Base-by-base conservation (phyloP, 2,113 vertebrate species). In the Oryzias woworae region DNA sequence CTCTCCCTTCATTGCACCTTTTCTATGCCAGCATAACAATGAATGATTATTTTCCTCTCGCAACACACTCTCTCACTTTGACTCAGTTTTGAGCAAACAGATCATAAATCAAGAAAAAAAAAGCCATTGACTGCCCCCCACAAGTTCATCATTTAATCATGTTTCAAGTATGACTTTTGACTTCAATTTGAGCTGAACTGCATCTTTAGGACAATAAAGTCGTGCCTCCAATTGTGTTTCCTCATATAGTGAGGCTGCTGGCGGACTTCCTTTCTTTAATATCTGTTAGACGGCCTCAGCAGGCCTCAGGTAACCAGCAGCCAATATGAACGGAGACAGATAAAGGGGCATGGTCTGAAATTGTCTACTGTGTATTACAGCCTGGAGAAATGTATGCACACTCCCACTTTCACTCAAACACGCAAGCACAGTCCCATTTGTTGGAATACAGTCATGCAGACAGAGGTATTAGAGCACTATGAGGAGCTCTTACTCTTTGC, bases 301-400 rank as follows among this genome's bases (percentile, higher is more conserved):
- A 68, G 73, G 74, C 84, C 80, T 45, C 65, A 59, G 84, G 83
- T 77, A 81, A 68, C 77, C 69, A 62, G 65, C 57, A 82, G 75
- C 85, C 84, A 85, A 83, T 86, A 84, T 84, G 81, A 83, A 85
- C 85, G 87, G 83, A 85, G 84, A 88, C 85, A 75, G 68, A 83
- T 82, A 64, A 73, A 71, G 73, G 71, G 81, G 83, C 81, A 85
- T 53, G 83, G 82, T 84, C 66, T 82, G 77, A 87, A 86, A 88
- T 82, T 81, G 76, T 77, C 78, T 64, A 66, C 59, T 5, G 36
- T 85, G 85, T 84, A 83, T 87, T 83, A 80, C 66, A 80, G 76
- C 81, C 82, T 12, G 41, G 53, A 83, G 84, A 74, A 59, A 58
- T 63, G 17, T 52, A 54, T 31, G 20, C 58, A 57, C 42, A 28